phyloP scores from a whole-genome alignment of 1,140 invertebrate species.

The Camponotus pennsylvanicus region DNA sequence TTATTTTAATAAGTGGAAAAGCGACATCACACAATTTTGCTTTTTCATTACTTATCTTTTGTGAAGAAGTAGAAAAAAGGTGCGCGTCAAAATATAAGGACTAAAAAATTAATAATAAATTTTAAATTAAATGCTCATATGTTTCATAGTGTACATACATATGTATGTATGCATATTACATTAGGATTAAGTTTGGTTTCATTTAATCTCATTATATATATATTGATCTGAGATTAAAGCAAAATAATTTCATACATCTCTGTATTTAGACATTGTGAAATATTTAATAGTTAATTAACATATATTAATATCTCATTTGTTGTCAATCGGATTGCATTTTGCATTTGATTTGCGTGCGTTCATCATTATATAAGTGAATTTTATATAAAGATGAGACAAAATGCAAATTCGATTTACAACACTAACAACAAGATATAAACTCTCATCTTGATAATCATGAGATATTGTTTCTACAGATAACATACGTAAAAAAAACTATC shows the following conservation, averaged over 20 bases:
- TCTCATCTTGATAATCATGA: not conserved
- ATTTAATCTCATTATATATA: not conserved
- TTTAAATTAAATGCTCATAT: not conserved
- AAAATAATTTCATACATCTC: constrained; percentile 1
- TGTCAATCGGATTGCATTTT: not conserved
- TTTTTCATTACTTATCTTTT: not conserved
- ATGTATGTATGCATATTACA: not conserved
- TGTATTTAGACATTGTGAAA: constrained; percentile 3
- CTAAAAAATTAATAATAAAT: not conserved
- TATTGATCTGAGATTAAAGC: not conserved
- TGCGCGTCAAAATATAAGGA: not conserved
- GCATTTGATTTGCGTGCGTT: not conserved
- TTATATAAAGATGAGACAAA: not conserved
- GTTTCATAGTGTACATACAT: not conserved
- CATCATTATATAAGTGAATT: not conserved
- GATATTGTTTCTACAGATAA: not conserved
- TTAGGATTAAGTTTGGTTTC: not conserved
- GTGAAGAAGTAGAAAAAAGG: not conserved
- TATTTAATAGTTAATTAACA: constrained; percentile 8
- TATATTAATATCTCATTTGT: not conserved
- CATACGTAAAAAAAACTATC: not conserved
- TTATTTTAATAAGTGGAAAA: constrained; percentile 11
- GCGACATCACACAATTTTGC: not conserved
- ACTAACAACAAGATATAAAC: too few relatives aligned
- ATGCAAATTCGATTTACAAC: too few relatives aligned